Evolutionary conservation across 2,888 invertebrate species (phyloP).

Genomic region (Hirtodrosophila duncani): DNA sequence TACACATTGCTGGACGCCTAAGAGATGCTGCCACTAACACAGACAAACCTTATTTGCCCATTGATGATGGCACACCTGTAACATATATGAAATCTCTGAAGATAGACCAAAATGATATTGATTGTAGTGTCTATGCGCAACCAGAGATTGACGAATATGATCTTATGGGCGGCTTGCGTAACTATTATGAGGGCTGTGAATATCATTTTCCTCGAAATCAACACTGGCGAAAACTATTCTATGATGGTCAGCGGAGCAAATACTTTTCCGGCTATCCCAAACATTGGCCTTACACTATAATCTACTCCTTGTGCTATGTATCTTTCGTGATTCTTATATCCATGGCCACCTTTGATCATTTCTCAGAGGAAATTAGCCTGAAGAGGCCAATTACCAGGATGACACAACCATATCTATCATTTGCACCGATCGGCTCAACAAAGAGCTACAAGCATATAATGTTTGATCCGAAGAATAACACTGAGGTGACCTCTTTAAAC

Average conservation of each 20-base stretch:
- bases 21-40: constrained; percentile 6
- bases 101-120: neutral
- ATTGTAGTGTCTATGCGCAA: constrained; percentile 4
- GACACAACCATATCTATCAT: constrained; percentile 32
- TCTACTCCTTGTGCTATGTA: neutral
- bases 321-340: constrained; percentile 1
- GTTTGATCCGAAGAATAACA: constrained; percentile 14
- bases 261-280: neutral
- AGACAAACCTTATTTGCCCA: neutral
- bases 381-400: neutral
- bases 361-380: constrained; percentile 6
- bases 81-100: neutral
- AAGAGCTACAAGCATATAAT: constrained; percentile 1
- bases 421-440: constrained; percentile 11
- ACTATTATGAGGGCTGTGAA: constrained; percentile 30
- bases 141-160: neutral
- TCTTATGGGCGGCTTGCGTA: constrained; percentile 5
- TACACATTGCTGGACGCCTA: neutral
- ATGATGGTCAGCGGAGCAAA: neutral
- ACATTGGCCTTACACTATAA: constrained; percentile 8
- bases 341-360: constrained; percentile 8
- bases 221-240: constrained; percentile 5
- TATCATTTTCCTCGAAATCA: constrained; percentile 41
- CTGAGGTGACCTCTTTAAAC: neutral
- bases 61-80: neutral